These are phyloP conservation scores for Caenorhabditis remanei DNA, from an alignment of 1,140 invertebrate species.

Conservation along the genomic window DNA sequence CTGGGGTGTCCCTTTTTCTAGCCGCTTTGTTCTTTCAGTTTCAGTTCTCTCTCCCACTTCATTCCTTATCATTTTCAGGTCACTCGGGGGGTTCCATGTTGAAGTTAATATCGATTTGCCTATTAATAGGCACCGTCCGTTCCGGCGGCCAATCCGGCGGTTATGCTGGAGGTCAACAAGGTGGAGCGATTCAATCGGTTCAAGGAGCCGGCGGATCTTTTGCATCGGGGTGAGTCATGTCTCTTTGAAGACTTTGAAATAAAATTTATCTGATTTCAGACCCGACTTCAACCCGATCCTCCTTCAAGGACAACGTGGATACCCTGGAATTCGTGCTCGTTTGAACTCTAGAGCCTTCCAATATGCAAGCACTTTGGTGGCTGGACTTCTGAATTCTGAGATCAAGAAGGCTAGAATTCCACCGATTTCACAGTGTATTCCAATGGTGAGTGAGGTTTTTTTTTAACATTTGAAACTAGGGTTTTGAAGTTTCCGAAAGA, in stretches of 20 bases:
- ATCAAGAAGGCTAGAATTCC: slow-evolving; percentile 75
- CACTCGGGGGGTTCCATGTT: slow-evolving; percentile 18
- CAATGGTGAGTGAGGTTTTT: slow-evolving; percentile 64
- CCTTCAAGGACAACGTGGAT: slow-evolving; percentile 69
- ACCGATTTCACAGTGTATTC: slow-evolving; percentile 74
- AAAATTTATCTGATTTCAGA: slow-evolving; percentile 2
- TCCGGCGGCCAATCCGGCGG: slow-evolving; percentile 33
- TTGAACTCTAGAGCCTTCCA: slow-evolving; percentile 74
- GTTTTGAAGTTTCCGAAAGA: no score
- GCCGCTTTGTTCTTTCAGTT: background rate
- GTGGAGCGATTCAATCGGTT: slow-evolving; percentile 12
- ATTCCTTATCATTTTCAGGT: background rate
- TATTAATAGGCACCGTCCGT: slow-evolving; percentile 47
- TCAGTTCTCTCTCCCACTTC: slow-evolving; percentile 2
- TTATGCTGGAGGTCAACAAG: background rate
- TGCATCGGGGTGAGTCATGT: slow-evolving; percentile 11
- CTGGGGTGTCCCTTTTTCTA: background rate
- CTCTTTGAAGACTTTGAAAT: background rate
- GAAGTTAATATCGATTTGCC: slow-evolving; percentile 26
- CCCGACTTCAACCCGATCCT: slow-evolving; percentile 73
- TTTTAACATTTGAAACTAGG: background rate
- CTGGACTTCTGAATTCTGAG: slow-evolving; percentile 70
- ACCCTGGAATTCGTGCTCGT: slow-evolving; percentile 75
- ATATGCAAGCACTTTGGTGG: slow-evolving; percentile 71
- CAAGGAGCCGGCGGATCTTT: background rate